A percentile compares a stretch with the other conserved stretches of the same genome.
Evolutionary conservation across 1,140 invertebrate genomes (phyloP).

Genomic region (Cyclina sinensis): DNA sequence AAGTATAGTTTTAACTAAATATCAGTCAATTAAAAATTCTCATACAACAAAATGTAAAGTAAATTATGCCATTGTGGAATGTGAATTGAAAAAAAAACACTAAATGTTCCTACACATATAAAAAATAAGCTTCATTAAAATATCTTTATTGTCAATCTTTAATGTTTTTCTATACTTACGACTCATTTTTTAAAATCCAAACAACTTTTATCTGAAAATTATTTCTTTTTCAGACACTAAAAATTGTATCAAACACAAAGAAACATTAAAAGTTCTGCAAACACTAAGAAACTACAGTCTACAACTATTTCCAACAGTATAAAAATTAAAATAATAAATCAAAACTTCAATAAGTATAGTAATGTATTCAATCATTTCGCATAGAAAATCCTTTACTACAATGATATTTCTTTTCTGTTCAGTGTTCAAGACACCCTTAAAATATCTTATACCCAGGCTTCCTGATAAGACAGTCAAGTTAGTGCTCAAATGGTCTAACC

Average conservation of each 20-base stretch:
- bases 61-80: too few relatives aligned
- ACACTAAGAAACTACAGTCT: neutral
- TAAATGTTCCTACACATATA: too few relatives aligned
- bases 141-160: too few relatives aligned
- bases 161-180: too few relatives aligned
- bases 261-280: neutral
- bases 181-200: neutral
- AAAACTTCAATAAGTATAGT: neutral
- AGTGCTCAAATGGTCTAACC: neutral
- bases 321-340: neutral
- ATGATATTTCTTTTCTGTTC: neutral
- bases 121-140: too few relatives aligned
- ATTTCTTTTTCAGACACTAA: neutral
- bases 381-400: too few relatives aligned
- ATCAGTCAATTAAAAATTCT: too few relatives aligned
- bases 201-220: neutral
- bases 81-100: too few relatives aligned
- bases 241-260: neutral
- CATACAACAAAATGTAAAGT: too few relatives aligned
- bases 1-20: too few relatives aligned
- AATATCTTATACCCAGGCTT: neutral
- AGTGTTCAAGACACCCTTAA: neutral
- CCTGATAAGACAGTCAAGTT: slow-evolving; percentile 8
- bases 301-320: neutral
- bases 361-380: too few relatives aligned